Evolutionary conservation across 2,113 vertebrate species (phyloP).

Genomic region (Panurus biarmicus): DNA sequence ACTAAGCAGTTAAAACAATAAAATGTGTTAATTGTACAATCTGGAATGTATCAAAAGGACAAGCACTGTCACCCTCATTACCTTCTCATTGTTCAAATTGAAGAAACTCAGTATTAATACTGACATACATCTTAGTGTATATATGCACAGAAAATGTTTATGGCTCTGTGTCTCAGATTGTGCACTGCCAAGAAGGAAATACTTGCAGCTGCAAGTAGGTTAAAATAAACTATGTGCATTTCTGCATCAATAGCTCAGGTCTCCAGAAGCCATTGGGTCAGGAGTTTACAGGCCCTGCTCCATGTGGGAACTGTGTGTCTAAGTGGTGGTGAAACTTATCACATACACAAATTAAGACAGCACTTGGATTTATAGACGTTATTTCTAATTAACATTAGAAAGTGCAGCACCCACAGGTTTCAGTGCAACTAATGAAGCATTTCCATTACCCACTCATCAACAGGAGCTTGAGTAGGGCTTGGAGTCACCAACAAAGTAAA

Average conservation of each 20-base stretch:
- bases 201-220: not conserved
- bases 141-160: not conserved
- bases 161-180: not conserved
- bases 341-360: not conserved
- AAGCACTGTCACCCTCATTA: not conserved
- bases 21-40: not conserved
- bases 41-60: not conserved
- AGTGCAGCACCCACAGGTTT: not conserved
- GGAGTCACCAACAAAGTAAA: not conserved
- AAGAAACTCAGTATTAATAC: not conserved
- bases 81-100: not conserved
- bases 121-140: not conserved
- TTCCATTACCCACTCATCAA: not conserved
- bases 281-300: not conserved
- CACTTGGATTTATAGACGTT: not conserved
- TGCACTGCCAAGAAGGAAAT: not conserved
- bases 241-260: not conserved
- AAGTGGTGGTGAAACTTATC: not conserved
- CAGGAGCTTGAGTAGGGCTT: not conserved
- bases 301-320: not conserved
- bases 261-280: not conserved
- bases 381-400: not conserved
- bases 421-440: not conserved
- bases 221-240: not conserved
- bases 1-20: not conserved